Evolutionary conservation across 2,113 vertebrate species (phyloP).

Genomic region (Podocnemis expansa): DNA sequence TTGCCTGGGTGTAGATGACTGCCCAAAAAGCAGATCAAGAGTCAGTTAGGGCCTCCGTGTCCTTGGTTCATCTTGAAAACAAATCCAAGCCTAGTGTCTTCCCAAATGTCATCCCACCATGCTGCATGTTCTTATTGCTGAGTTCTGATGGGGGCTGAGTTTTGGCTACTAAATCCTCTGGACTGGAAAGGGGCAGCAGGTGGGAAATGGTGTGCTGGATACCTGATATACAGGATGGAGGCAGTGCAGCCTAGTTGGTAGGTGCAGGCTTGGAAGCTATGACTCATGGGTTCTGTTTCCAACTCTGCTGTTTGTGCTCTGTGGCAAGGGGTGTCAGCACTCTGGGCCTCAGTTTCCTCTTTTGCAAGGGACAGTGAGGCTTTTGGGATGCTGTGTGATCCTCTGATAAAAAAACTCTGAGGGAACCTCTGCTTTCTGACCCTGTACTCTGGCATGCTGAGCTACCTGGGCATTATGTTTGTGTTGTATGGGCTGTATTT

Average conservation of each 20-base stretch:
- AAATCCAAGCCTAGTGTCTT: background rate
- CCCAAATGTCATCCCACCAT: background rate
- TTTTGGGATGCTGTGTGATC: background rate
- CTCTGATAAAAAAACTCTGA: background rate
- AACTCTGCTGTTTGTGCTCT: background rate
- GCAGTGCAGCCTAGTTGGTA: background rate
- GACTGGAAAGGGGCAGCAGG: background rate
- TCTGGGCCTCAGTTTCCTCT: slow-evolving; percentile 3
- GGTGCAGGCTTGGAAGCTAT: background rate
- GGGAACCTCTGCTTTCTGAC: background rate
- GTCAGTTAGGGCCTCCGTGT: background rate
- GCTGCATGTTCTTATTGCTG: background rate
- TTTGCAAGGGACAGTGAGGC: background rate
- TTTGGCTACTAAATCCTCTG: background rate
- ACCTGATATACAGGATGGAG: background rate
- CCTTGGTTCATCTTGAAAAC: background rate
- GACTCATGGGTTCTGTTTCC: background rate
- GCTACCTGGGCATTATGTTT: no score
- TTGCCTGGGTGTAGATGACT: background rate
- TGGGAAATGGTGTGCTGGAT: background rate
- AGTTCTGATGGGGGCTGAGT: background rate
- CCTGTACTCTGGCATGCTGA: no score
- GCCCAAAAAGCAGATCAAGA: background rate
- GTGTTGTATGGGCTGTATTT: no score
- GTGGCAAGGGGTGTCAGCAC: background rate